phyloP scores from a whole-genome alignment of 2,113 vertebrate genomes.

The Sturnira hondurensis region DNA sequence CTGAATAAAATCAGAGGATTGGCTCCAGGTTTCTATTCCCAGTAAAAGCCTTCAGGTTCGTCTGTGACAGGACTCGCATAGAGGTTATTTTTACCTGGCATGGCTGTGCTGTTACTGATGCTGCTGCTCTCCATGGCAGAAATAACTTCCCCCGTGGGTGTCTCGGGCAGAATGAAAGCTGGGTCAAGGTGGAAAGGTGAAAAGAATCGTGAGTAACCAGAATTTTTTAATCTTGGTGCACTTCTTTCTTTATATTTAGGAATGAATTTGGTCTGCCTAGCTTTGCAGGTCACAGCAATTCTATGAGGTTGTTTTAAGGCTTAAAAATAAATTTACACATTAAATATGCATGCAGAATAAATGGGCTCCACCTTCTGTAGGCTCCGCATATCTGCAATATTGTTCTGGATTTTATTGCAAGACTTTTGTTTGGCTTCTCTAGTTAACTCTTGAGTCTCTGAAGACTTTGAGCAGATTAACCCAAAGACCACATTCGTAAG shows the following conservation, averaged over 20 bases:
- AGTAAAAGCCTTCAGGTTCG: conserved; percentile 73
- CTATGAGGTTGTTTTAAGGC: conserved; percentile 42
- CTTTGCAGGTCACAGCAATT: conserved; percentile 53
- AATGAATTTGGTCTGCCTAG: conserved; percentile 20
- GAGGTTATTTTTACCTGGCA: conserved; percentile 82
- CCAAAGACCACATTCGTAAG: neutral
- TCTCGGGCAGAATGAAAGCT: conserved; percentile 83
- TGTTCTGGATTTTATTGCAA: conserved; percentile 42
- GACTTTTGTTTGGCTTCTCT: conserved; percentile 48
- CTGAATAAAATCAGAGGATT: conserved; percentile 74
- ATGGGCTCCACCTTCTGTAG: conserved; percentile 67
- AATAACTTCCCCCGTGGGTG: conserved; percentile 80
- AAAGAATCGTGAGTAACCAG: conserved; percentile 93
- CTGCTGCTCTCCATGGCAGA: conserved; percentile 83
- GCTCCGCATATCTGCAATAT: conserved; percentile 69
- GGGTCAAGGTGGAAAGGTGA: conserved; percentile 95
- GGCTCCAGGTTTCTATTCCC: conserved; percentile 69
- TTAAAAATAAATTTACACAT: conserved; percentile 57
- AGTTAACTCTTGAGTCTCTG: conserved; percentile 74
- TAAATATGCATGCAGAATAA: conserved; percentile 70
- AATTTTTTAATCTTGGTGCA: conserved; percentile 55
- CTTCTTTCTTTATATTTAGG: conserved; percentile 65
- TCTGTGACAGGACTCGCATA: conserved; percentile 67
- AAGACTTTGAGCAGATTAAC: conserved; percentile 30
- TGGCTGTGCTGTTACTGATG: conserved; percentile 83